A percentile compares a stretch with the other conserved stretches of the same genome.
Evolutionary conservation across 2,888 invertebrate species (phyloP).

Genomic region (Amiota minor): DNA sequence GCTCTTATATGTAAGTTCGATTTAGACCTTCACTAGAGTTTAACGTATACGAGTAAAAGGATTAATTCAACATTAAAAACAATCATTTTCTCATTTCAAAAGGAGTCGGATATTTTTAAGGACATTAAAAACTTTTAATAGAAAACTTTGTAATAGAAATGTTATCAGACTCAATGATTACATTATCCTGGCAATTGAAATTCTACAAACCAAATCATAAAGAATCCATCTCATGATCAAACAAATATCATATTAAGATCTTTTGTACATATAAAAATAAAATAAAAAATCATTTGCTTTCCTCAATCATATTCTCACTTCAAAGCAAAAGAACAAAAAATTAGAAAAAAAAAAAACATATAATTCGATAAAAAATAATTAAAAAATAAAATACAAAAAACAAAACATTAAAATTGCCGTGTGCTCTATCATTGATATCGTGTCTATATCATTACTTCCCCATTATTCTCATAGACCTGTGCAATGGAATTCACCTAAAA

Average conservation of each 20-base stretch:
- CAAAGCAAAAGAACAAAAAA: not conserved
- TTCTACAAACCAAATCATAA: too few species aligned
- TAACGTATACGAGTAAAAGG: too few species aligned
- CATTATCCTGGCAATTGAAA: too few species aligned
- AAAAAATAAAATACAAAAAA: slow-evolving; percentile 21
- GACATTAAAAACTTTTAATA: too few species aligned
- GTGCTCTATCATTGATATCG: slow-evolving; percentile 54
- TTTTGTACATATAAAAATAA: not conserved
- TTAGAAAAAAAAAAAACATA: slow-evolving; percentile 35
- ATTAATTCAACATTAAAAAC: too few species aligned
- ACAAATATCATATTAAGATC: not conserved
- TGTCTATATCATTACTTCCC: slow-evolving; percentile 64
- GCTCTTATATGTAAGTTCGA: too few species aligned
- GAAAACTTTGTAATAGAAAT: too few species aligned
- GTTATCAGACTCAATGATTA: too few species aligned
- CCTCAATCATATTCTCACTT: not conserved
- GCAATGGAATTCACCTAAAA: slow-evolving; percentile 93
- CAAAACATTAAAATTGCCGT: slow-evolving; percentile 43
- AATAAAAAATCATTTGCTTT: not conserved
- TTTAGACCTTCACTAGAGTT: too few species aligned
- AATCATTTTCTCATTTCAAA: too few species aligned
- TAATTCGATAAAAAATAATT: slow-evolving; percentile 9
- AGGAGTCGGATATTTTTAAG: too few species aligned
- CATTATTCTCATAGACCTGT: slow-evolving; percentile 80
- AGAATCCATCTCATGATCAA: too few species aligned